Conservation (phyloP, 2,113 vertebrate genomes). For the Sorex fumeus region DNA sequence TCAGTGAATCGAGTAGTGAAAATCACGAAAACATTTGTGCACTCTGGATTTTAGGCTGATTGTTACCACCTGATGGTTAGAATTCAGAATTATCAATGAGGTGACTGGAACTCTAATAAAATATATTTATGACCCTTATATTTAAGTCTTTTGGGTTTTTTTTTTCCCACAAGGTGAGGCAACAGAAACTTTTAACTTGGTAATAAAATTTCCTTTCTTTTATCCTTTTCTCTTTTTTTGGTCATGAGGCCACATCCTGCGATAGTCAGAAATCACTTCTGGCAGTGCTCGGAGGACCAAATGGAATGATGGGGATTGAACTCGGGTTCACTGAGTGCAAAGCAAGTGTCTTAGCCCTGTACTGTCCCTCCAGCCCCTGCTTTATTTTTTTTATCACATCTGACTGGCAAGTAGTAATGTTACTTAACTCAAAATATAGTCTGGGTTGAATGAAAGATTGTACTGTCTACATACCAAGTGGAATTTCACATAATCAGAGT, state of each 20-base stretch:
- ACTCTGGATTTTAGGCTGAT: slow-evolving; percentile 26
- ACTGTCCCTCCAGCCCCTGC: neutral
- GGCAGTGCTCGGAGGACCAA: too few species aligned
- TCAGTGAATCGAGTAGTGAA: slow-evolving; percentile 36
- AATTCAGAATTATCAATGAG: slow-evolving; percentile 58
- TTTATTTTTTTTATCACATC: slow-evolving; percentile 60
- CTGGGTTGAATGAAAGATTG: slow-evolving; percentile 63
- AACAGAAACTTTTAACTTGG: slow-evolving; percentile 62
- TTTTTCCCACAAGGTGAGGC: slow-evolving; percentile 26
- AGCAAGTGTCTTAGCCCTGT: too few species aligned
- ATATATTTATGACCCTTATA: slow-evolving; percentile 7
- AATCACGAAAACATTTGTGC: slow-evolving; percentile 17
- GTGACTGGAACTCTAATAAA: slow-evolving; percentile 61
- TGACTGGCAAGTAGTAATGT: slow-evolving; percentile 43
- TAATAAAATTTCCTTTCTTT: slow-evolving; percentile 44
- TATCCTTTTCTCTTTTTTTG: neutral
- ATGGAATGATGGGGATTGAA: too few species aligned
- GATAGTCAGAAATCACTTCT: too few species aligned
- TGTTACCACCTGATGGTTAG: neutral
- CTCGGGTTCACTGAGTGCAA: too few species aligned
- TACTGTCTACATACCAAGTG: slow-evolving; percentile 69
- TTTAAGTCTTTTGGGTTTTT: neutral
- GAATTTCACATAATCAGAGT: slow-evolving; percentile 69
- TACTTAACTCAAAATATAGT: slow-evolving; percentile 65
- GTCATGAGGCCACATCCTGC: too few species aligned